Percentiles rank a stretch among this genome's conserved stretches.
Evolutionary conservation across 2,113 vertebrate species (phyloP).

Genomic region (Dasyornis broadbenti): DNA sequence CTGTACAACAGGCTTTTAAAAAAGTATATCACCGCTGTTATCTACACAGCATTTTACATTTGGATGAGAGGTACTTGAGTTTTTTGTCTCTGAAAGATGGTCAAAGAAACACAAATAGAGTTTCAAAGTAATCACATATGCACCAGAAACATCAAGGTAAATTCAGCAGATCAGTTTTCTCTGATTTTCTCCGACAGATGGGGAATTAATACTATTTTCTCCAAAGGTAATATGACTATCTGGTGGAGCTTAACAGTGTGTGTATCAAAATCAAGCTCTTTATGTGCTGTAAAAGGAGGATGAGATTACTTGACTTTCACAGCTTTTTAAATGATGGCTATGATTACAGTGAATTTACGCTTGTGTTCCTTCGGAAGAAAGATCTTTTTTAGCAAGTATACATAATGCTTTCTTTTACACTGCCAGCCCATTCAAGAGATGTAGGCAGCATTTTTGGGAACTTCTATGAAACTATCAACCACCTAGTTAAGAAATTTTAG

Average conservation of each 20-base stretch:
- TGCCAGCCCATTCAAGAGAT: background rate
- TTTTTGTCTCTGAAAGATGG: background rate
- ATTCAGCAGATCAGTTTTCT: background rate
- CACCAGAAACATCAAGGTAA: background rate
- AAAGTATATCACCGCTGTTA: background rate
- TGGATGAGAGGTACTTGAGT: background rate
- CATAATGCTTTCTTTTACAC: background rate
- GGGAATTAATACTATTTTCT: background rate
- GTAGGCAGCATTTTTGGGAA: background rate
- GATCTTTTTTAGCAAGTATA: background rate
- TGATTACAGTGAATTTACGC: background rate
- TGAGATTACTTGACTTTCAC: background rate
- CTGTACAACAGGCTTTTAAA: background rate
- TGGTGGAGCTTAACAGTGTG: background rate
- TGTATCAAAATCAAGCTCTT: background rate
- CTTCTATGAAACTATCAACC: background rate
- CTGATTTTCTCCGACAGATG: background rate
- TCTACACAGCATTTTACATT: background rate
- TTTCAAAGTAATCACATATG: background rate
- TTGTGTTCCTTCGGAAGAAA: background rate
- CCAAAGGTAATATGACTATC: background rate
- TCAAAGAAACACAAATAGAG: background rate
- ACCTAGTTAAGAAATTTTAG: background rate
- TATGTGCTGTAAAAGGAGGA: background rate
- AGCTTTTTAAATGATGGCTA: background rate